phyloP scores from a whole-genome alignment of 2,113 vertebrate genomes.

The Donacobius atricapilla region DNA sequence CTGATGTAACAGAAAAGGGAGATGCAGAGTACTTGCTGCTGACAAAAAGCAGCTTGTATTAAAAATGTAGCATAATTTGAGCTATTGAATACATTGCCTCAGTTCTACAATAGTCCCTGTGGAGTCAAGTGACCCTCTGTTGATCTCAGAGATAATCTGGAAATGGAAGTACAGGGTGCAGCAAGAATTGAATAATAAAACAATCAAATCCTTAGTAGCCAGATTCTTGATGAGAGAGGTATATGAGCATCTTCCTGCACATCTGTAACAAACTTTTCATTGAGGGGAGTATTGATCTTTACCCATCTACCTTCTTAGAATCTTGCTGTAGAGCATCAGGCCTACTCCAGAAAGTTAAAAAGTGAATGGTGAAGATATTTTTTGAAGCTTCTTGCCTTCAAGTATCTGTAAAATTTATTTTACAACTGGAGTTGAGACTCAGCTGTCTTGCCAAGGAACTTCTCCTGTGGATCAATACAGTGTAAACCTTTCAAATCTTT shows the following conservation, averaged over 20 bases:
- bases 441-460: neutral
- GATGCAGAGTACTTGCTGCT: neutral
- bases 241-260: neutral
- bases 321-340: neutral
- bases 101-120: neutral
- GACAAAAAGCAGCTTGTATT: neutral
- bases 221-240: neutral
- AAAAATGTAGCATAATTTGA: neutral
- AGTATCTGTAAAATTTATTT: neutral
- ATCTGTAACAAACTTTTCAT: neutral
- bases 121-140: neutral
- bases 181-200: neutral
- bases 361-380: neutral
- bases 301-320: neutral
- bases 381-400: neutral
- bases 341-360: neutral
- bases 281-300: neutral
- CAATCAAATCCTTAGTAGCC: neutral
- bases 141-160: neutral
- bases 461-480: neutral
- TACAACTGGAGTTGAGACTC: neutral
- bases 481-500: neutral
- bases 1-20: neutral
- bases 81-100: neutral
- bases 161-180: neutral